Base-by-base conservation (phyloP, 2,888 invertebrate genomes). In the Linnaemya vulpina region DNA sequence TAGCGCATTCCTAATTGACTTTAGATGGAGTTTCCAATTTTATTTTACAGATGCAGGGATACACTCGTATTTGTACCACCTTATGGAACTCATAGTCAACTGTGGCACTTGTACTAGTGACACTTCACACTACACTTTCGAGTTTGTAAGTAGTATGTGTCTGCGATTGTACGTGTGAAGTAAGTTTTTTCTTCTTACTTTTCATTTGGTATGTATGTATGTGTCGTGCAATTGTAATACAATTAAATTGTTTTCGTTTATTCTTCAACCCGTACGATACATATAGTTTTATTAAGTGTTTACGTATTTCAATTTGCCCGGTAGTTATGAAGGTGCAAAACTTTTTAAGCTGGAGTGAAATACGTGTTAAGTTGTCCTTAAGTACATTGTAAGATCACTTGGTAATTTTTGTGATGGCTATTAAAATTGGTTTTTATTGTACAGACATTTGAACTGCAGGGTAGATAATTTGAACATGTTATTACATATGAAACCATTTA, bases 241-340 rank as follows among this genome's bases (percentile, higher is more conserved):
- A 75, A 75, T 74, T 63, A 74, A 49, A 74, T 35, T 49, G 49
- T 30, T 49, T 51, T 38, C 58, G 3, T 60, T 58, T 46, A 17
- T 58, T 58, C 35, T 20, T 3, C 10, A 38, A 35, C 20, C 13
- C 30, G n/a, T 25, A 17, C 15, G 2, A 0, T 20, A 17, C 38
- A 63, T 4, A 40, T 22, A 1, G 8, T 49, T 49, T 49, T 20
- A 46, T 70, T 55, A 55, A 55, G 20, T 25, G 55, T 22, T 17
- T 13, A 46, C 4, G 17, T n/a, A 22, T 46, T 65, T 22, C 2
- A 4, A 9, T 20, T 68, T 35, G 15, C 25, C 65, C 65, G 30
- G 46, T 7, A 65, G 65, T 17, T 35, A 8, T 68, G 10, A 30
- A 30, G 46, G 3, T 30, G 10, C 10, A 38, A 4, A 38, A 5